A percentile compares a stretch with the other conserved stretches of the same genome.
phyloP scores from a whole-genome alignment of 1,140 invertebrate genomes.

The Eueides isabella region DNA sequence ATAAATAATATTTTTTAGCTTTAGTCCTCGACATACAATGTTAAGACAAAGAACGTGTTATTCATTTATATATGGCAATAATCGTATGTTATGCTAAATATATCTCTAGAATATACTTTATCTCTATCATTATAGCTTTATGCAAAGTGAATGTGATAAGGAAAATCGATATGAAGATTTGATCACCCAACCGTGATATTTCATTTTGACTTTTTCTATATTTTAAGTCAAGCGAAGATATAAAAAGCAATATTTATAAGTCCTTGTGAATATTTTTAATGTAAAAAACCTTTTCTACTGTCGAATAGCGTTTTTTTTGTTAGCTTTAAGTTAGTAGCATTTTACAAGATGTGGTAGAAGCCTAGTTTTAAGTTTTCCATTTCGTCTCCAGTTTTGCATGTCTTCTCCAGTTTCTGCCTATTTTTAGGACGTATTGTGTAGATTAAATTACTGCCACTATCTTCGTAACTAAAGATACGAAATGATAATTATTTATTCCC shows the following conservation, averaged over 20 bases:
- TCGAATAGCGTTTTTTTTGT: too few relatives aligned
- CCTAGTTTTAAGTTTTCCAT: too few relatives aligned
- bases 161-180: constrained; percentile 31
- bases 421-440: too few relatives aligned
- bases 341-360: too few relatives aligned
- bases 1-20: neutral
- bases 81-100: neutral
- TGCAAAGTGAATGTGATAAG: constrained; percentile 27
- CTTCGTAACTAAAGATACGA: too few relatives aligned
- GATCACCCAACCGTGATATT: constrained; percentile 26
- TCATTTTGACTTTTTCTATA: constrained; percentile 27
- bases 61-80: neutral
- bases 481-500: too few relatives aligned
- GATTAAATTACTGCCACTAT: fast-evolving
- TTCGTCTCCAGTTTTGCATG: too few relatives aligned
- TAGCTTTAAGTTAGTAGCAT: too few relatives aligned
- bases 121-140: neutral
- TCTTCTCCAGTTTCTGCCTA: too few relatives aligned
- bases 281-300: too few relatives aligned
- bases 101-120: neutral
- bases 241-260: constrained; percentile 25
- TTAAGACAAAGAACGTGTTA: neutral
- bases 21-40: neutral
- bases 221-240: constrained; percentile 9
- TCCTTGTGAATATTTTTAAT: neutral